Base-by-base conservation (phyloP, 64 coral and sea anemone species). In the Dendrophyllia cribrosa region DNA sequence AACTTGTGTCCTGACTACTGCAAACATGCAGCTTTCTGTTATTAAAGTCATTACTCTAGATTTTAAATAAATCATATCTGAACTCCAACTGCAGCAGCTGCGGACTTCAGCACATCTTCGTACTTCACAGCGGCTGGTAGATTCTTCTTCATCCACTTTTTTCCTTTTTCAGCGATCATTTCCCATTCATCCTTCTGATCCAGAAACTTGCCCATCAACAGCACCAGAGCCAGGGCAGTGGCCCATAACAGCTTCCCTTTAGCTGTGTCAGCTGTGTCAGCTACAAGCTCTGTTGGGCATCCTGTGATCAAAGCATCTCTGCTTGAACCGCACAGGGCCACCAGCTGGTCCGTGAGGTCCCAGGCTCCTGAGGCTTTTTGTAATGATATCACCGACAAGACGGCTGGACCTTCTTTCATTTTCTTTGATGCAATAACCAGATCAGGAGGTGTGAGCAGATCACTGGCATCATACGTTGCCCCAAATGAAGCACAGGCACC, bases 331-430 rank as follows among this genome's bases (percentile, higher is more conserved):
- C 79, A 91, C 46, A 72, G 56, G 19, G 24, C 9, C 26, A 82
- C 93, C 46, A 95, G 77, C 22, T 95, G 77, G 45, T 47, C 77
- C 17, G 88, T 85, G 9, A 95, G 81, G 25, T 86, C 61, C 93
- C 93, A 95, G 13, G 93, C 64, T 16, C 93, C 93, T 67, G 88
- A 90, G 5, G 93, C 93, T 91, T 60, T 86, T 47, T 95, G 93
- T 55, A 95, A 80, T 25, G 93, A 69, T 11, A 90, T 83, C 12
- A 83, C 58, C 16, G 68, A 86, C 73, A 60, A 66, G 52, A 10
- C 59, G 26, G 56, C 59, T 52, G 20, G 52, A 50, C 6, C 7
- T 45, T 45, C 62, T 62, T 68, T 92, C 66, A 7, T 75, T 73
- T 24, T 66, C 58, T 74, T 22, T 4, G 59, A 67, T n/a, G 26